Evolutionary conservation across 1,140 invertebrate species (phyloP).

Genomic region (Aphaenogaster rudis): DNA sequence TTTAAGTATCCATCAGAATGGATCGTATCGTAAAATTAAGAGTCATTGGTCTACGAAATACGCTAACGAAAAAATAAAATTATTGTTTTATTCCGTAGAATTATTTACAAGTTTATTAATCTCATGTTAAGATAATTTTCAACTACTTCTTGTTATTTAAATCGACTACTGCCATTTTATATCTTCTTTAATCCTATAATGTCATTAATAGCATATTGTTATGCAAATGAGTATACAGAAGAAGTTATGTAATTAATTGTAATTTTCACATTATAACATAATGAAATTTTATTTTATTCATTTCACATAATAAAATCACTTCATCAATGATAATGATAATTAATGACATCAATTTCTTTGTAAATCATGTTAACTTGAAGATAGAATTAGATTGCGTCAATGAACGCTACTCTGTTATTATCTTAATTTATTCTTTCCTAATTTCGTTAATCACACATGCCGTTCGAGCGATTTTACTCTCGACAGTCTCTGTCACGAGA

Average conservation of each 20-base stretch:
- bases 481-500: not conserved
- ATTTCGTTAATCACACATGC: not conserved
- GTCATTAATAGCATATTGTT: not conserved
- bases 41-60: not conserved
- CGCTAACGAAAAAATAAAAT: not conserved
- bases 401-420: not conserved
- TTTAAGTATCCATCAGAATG: not conserved
- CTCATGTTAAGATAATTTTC: not conserved
- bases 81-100: not conserved
- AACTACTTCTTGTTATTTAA: not conserved
- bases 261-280: conserved; percentile 1
- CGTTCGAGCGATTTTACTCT: conserved; percentile 3
- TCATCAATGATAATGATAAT: not conserved
- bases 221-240: not conserved
- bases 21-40: not conserved
- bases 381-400: not conserved
- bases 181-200: not conserved
- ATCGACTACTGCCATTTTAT: not conserved
- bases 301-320: no score
- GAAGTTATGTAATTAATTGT: not conserved
- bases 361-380: not conserved
- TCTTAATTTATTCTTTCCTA: not conserved
- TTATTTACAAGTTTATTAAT: not conserved
- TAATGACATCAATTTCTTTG: not conserved
- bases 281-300: not conserved